These are phyloP conservation scores for Xestoiulus laeticollis DNA, from an alignment of 2,888 invertebrate genomes.

Conservation along the genomic window DNA sequence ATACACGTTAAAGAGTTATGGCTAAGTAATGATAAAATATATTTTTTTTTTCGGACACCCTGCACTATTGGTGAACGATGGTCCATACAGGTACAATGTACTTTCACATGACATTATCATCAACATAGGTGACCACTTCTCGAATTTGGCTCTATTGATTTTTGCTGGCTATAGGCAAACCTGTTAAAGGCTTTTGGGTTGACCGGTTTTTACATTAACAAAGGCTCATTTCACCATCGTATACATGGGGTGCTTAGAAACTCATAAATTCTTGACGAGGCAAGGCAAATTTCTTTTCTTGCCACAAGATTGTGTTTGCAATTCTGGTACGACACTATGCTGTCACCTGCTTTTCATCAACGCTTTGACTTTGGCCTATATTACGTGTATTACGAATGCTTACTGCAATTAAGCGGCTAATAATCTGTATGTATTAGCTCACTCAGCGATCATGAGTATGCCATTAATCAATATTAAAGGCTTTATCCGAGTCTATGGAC, in stretches of 20 bases:
- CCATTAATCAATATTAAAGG: constrained; percentile 26
- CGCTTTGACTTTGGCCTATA: background rate
- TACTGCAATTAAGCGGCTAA: background rate
- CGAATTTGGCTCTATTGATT: constrained; percentile 9
- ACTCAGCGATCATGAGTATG: constrained; percentile 15
- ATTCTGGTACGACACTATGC: background rate
- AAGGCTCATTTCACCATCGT: background rate
- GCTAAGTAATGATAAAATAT: too few species aligned
- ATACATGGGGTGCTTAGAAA: background rate
- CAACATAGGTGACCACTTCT: background rate
- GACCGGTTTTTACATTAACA: constrained; percentile 3
- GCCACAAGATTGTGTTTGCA: background rate
- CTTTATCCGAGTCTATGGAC: background rate
- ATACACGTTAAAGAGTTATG: too few species aligned
- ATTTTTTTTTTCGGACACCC: background rate
- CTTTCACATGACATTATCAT: background rate
- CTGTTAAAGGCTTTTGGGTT: background rate
- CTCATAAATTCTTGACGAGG: background rate
- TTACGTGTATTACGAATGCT: background rate
- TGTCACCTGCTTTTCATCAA: background rate
- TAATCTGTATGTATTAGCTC: background rate
- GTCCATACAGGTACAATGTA: background rate
- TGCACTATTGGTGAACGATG: background rate
- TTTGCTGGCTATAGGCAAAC: background rate
- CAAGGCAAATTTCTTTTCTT: background rate